Evolutionary conservation across 2,888 invertebrate genomes (phyloP).

Genomic region (Gisinianus flammeolus): DNA sequence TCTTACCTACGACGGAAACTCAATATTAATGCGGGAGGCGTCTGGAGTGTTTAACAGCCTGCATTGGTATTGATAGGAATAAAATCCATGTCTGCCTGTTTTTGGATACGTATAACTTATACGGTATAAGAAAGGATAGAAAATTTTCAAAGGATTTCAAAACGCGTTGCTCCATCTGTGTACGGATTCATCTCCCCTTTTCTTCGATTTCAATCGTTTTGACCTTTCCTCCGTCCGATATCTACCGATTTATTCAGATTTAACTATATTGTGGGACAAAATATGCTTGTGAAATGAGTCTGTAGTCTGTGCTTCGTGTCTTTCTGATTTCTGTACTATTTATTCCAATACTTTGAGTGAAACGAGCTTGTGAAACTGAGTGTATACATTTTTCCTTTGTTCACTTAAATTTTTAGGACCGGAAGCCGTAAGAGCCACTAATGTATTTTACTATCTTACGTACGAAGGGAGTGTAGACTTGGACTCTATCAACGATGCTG

Average conservation of each 20-base stretch:
- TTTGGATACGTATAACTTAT: too few relatives aligned
- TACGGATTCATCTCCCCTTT: background rate
- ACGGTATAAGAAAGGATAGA: too few relatives aligned
- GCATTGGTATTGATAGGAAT: too few relatives aligned
- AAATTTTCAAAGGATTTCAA: background rate
- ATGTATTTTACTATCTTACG: slow-evolving; percentile 99
- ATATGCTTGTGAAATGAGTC: too few relatives aligned
- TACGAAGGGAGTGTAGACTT: slow-evolving; percentile 97
- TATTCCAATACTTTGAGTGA: background rate
- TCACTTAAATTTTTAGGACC: slow-evolving; percentile 70
- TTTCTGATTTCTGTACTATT: background rate
- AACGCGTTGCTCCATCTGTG: background rate
- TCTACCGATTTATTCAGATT: too few relatives aligned
- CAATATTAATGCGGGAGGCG: too few relatives aligned
- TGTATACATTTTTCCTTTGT: background rate
- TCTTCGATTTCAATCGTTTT: too few relatives aligned
- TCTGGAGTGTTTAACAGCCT: too few relatives aligned
- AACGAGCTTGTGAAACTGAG: background rate
- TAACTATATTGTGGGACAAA: too few relatives aligned
- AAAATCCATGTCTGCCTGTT: too few relatives aligned
- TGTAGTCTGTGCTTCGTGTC: background rate
- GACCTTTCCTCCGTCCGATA: too few relatives aligned
- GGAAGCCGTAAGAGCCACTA: slow-evolving; percentile 95
- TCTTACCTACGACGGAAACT: too few relatives aligned
- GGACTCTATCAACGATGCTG: slow-evolving; percentile 84